Percentiles rank a stretch among this genome's conserved stretches.
phyloP scores from a whole-genome alignment of 2,888 invertebrate genomes.

The Molorchus minor region DNA sequence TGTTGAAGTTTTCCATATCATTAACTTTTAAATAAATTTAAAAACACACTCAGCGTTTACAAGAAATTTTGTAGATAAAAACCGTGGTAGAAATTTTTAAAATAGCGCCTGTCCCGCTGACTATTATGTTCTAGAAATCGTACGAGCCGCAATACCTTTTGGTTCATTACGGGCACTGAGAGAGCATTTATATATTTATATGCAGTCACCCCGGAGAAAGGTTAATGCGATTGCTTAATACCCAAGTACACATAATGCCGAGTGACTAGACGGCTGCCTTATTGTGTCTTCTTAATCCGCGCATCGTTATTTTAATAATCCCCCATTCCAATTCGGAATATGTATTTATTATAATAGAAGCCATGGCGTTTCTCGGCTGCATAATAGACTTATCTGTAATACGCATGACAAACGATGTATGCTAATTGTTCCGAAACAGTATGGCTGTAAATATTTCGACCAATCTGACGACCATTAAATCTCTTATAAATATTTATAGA shows the following conservation, averaged over 20 bases:
- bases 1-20: no score
- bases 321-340: constrained; percentile 24
- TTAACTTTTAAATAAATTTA: no score
- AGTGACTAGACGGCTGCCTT: constrained; percentile 28
- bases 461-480: constrained; percentile 14
- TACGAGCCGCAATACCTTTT: constrained; percentile 7
- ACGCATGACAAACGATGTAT: constrained; percentile 15
- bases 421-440: constrained; percentile 28
- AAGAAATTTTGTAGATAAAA: no score
- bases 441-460: constrained; percentile 21
- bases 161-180: constrained; percentile 26
- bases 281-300: constrained; percentile 40
- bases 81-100: no score
- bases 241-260: constrained; percentile 34
- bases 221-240: constrained; percentile 42
- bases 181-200: constrained; percentile 36
- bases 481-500: no score
- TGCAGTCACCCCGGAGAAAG: constrained; percentile 38
- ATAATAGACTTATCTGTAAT: constrained; percentile 27
- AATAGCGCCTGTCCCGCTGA: no score
- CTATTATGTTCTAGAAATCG: no score
- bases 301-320: constrained; percentile 40
- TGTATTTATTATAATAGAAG: constrained; percentile 32
- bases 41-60: no score
- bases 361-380: constrained; percentile 5